phyloP scores from a whole-genome alignment of 2,888 invertebrate species.

The Imbricaverruca yamaguchii region DNA sequence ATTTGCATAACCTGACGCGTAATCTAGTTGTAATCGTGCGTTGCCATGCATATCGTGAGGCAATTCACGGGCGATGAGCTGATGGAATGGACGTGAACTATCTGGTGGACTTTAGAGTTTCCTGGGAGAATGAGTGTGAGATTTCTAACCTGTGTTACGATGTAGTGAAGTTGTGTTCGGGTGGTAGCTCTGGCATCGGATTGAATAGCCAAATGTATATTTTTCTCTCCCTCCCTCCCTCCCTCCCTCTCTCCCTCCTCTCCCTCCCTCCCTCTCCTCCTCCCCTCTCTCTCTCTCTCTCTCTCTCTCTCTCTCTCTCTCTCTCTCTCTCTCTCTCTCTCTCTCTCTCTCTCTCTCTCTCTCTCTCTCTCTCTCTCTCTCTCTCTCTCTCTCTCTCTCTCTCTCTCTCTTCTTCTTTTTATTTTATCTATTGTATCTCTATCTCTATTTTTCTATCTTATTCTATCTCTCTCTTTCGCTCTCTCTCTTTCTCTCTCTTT shows the following conservation, averaged over 20 bases:
- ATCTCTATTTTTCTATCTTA: background rate
- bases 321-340: conserved; percentile 23
- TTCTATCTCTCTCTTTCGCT: background rate
- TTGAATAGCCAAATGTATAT: too few species aligned
- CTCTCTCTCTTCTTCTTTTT: conserved; percentile 1
- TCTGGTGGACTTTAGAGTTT: too few species aligned
- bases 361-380: conserved; percentile 10
- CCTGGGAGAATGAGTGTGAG: too few species aligned
- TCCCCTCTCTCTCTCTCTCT: conserved; percentile 22
- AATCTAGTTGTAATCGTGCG: too few species aligned
- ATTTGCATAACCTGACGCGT: too few species aligned
- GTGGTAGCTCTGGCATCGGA: too few species aligned
- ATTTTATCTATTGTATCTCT: background rate
- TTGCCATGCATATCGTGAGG: too few species aligned
- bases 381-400: conserved; percentile 11
- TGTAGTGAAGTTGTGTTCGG: too few species aligned
- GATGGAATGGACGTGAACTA: too few species aligned
- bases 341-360: conserved; percentile 22
- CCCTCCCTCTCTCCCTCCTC: background rate
- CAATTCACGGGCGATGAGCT: too few species aligned
- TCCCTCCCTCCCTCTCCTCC: background rate
- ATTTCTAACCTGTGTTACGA: too few species aligned
- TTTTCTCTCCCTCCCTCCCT: background rate
- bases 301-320: conserved; percentile 23
- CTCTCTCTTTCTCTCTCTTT: background rate